Conservation (phyloP, 2,888 invertebrate genomes). For the Slavum lentiscoides region DNA sequence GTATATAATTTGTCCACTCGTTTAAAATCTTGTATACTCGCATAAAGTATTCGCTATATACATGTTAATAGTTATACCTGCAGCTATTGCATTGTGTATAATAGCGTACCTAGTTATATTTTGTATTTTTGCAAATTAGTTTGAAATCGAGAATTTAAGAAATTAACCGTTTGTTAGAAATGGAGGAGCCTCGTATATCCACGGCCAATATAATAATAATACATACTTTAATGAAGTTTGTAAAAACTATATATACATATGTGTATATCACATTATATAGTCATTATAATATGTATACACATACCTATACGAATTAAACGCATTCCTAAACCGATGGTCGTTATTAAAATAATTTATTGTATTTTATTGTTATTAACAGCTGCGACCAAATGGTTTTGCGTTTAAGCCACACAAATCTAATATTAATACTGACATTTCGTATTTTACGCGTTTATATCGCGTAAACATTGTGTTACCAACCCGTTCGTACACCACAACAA, state of each 20-base stretch:
- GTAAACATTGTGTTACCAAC: slow-evolving; percentile 40
- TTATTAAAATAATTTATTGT: not conserved
- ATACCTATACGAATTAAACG: not conserved
- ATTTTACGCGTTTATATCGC: not conserved
- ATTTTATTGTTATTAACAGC: slow-evolving; percentile 20
- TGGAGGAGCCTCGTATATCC: too few relatives aligned
- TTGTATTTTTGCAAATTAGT: not conserved
- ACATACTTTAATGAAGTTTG: too few relatives aligned
- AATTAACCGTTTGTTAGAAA: too few relatives aligned
- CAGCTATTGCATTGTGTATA: too few relatives aligned
- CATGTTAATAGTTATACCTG: too few relatives aligned
- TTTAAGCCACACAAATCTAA: not conserved
- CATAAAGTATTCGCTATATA: too few relatives aligned
- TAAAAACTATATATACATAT: not conserved
- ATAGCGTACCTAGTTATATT: too few relatives aligned
- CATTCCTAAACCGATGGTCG: not conserved
- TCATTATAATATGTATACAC: not conserved
- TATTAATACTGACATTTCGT: slow-evolving; percentile 3
- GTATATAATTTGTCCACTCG: too few relatives aligned
- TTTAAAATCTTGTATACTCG: too few relatives aligned
- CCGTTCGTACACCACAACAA: slow-evolving; percentile 25
- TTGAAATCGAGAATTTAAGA: not conserved
- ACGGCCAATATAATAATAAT: too few relatives aligned
- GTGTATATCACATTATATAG: not conserved
- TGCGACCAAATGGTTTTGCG: slow-evolving; percentile 28